phyloP scores from a whole-genome alignment of 1,140 invertebrate genomes.

The Gerris buenoi region DNA sequence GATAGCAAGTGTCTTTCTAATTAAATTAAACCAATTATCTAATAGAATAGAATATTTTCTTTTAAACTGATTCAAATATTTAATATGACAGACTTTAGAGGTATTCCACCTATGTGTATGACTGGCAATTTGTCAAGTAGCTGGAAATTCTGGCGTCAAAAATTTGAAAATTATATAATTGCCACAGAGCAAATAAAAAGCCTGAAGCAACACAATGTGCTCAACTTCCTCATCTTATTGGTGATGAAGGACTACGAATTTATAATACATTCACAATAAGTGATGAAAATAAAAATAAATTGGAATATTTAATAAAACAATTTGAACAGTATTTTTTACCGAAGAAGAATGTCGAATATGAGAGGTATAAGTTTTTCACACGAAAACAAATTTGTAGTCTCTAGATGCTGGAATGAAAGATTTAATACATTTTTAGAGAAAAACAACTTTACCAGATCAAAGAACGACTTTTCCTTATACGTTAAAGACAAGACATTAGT shows the following conservation, averaged over 20 bases:
- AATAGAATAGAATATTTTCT: too few species aligned
- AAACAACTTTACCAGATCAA: too few species aligned
- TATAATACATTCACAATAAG: background rate
- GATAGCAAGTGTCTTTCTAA: too few species aligned
- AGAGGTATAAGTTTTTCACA: background rate
- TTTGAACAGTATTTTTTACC: background rate
- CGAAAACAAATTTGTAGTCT: too few species aligned
- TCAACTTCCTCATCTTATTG: background rate
- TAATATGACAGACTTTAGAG: slow-evolving; percentile 1
- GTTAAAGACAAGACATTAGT: too few species aligned
- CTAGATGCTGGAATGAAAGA: too few species aligned
- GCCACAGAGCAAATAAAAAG: background rate
- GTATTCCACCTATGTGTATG: background rate
- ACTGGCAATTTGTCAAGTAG: background rate
- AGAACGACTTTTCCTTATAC: too few species aligned
- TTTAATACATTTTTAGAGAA: too few species aligned
- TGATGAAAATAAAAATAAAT: background rate
- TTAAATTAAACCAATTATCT: too few species aligned
- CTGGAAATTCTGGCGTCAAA: background rate
- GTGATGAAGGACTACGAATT: background rate
- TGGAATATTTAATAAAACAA: too few species aligned
- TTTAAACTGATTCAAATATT: too few species aligned
- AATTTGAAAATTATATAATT: background rate
- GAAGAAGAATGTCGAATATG: background rate
- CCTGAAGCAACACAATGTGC: background rate